phyloP scores from a whole-genome alignment of 2,888 invertebrate species.

The Drosophila cyrtoloma region DNA sequence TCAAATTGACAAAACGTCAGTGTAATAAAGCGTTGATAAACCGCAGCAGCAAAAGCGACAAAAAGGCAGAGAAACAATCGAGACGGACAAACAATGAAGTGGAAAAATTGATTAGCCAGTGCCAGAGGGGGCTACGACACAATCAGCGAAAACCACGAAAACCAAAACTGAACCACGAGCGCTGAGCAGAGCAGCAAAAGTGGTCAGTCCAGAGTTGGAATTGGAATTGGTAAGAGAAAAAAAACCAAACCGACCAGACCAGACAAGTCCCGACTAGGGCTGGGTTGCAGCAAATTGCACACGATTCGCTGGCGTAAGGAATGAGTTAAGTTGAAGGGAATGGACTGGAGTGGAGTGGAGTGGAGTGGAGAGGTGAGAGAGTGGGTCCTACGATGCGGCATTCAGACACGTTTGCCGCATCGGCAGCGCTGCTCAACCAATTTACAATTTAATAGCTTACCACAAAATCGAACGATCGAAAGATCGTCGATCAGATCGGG shows the following conservation, averaged over 20 bases:
- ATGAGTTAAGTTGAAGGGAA: constrained; percentile 32
- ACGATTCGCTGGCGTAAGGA: constrained; percentile 59
- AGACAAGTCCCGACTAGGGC: constrained; percentile 27
- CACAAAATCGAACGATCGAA: constrained; percentile 76
- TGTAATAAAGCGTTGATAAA: constrained; percentile 83
- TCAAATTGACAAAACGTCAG: constrained; percentile 84
- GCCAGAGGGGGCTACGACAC: constrained; percentile 7
- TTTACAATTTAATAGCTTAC: constrained; percentile 80
- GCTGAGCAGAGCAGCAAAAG: constrained; percentile 65
- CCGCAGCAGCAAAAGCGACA: constrained; percentile 55
- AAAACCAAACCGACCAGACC: constrained; percentile 3
- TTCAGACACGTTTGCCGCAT: constrained; percentile 75
- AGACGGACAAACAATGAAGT: constrained; percentile 52
- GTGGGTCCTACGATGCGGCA: constrained; percentile 52
- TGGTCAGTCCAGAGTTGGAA: constrained; percentile 51
- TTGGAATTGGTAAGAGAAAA: constrained; percentile 11
- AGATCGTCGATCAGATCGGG: constrained; percentile 19
- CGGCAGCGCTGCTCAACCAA: constrained; percentile 74
- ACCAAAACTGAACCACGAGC: constrained; percentile 46
- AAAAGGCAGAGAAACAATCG: constrained; percentile 20
- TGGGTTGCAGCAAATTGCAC: constrained; percentile 70
- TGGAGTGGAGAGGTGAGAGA: neutral
- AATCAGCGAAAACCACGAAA: constrained; percentile 61
- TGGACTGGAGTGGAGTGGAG: neutral
- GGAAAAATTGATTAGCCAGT: constrained; percentile 67